These are phyloP conservation scores for Gastrophryne carolinensis DNA, from an alignment of 2,797 vertebrate genomes.

Conservation along the genomic window DNA sequence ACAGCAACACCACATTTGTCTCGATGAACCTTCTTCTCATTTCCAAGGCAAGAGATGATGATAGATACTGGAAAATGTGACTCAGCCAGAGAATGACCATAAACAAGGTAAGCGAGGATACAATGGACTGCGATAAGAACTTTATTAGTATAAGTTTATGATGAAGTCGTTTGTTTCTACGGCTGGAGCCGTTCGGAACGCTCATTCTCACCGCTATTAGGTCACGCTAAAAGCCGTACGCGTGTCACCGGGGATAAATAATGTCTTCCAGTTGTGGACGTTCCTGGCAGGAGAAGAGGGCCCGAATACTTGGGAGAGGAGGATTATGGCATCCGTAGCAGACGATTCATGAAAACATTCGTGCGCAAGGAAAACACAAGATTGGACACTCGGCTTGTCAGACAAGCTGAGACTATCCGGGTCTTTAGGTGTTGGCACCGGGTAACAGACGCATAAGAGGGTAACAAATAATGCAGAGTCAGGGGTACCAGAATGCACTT, in stretches of 20 bases:
- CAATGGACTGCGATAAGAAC: background rate
- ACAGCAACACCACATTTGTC: too few relatives aligned
- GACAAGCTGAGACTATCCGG: too few relatives aligned
- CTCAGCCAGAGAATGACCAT: background rate
- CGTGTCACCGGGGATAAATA: conserved; percentile 11
- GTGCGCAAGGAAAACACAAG: background rate
- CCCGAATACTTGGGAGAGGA: background rate
- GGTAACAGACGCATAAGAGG: too few relatives aligned
- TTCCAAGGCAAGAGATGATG: background rate
- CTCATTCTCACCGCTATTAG: background rate
- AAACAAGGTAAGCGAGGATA: background rate
- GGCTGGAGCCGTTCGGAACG: background rate
- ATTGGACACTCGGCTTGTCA: too few relatives aligned
- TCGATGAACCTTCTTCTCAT: background rate
- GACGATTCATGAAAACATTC: background rate
- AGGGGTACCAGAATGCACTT: too few relatives aligned
- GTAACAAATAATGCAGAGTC: too few relatives aligned
- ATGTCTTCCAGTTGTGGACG: conserved; percentile 30
- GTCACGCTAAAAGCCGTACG: background rate
- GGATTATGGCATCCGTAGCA: background rate
- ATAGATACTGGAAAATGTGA: background rate
- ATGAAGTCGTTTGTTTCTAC: background rate
- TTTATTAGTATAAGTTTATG: background rate
- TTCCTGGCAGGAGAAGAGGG: background rate
- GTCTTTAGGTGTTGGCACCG: too few relatives aligned